These are phyloP conservation scores for Diadema setosum DNA, from an alignment of 35 echinoderm and acorn worm species.

Conservation along the genomic window DNA sequence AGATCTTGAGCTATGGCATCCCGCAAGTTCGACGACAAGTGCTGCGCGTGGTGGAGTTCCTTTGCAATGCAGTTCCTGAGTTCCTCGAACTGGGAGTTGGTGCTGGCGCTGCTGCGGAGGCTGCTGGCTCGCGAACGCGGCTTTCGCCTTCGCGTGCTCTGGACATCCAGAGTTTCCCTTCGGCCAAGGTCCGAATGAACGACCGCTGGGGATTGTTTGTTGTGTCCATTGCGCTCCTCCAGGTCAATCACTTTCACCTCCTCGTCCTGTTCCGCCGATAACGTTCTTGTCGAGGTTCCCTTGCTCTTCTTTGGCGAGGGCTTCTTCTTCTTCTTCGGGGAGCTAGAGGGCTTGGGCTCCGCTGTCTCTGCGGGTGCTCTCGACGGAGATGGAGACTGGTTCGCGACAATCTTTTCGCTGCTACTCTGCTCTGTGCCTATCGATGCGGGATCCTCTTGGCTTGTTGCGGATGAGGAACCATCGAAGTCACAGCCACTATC, in stretches of 20 bases:
- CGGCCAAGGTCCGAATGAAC: not conserved
- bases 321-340: not conserved
- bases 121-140: constrained; percentile 57
- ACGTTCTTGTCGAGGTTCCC: not conserved
- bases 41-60: constrained; percentile 69
- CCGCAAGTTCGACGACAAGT: constrained; percentile 71
- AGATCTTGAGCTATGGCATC: constrained; percentile 78
- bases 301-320: not conserved
- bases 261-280: not conserved
- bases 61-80: constrained; percentile 73
- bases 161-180: constrained; percentile 26
- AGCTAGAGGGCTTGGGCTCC: not conserved
- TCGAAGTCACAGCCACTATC: constrained; percentile 97
- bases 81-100: constrained; percentile 58
- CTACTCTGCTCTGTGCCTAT: not conserved
- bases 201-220: not conserved
- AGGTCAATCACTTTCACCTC: not conserved
- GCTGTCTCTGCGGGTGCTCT: not conserved
- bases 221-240: not conserved
- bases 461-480: constrained; percentile 82
- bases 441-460: constrained; percentile 40
- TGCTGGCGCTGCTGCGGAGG: constrained; percentile 55
- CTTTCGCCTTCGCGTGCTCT: constrained; percentile 31
- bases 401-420: not conserved
- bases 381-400: not conserved